These are phyloP conservation scores for Lagocephalus sceleratus DNA, from an alignment of 2,797 vertebrate genomes.

Conservation along the genomic window DNA sequence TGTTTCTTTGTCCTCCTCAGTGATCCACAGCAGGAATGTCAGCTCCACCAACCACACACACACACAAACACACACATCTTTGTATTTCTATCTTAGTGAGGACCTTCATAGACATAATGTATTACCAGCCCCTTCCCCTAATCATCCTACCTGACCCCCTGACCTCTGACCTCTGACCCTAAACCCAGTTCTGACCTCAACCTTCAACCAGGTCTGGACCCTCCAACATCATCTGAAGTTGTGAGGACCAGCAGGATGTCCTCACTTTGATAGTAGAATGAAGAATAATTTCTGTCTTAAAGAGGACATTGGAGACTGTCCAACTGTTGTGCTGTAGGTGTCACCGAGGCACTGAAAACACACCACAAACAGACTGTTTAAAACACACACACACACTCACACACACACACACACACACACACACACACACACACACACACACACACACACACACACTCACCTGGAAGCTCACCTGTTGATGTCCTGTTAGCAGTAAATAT, in stretches of 20 bases:
- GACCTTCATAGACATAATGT: no score
- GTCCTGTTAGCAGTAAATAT: constrained; percentile 49
- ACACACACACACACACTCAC: constrained; percentile 47
- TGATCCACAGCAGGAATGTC: constrained; percentile 60
- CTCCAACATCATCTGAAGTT: no score
- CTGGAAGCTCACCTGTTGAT: constrained; percentile 42
- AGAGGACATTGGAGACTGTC: background rate
- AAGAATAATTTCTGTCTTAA: no score
- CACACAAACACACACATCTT: background rate
- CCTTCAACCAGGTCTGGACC: no score
- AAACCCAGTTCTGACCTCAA: no score
- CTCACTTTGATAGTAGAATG: no score
- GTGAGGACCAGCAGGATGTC: background rate
- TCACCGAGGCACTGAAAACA: constrained; percentile 44
- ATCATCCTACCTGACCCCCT: no score
- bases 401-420: constrained; percentile 4
- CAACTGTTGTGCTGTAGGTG: constrained; percentile 18
- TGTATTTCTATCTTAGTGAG: no score
- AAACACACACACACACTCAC: constrained; percentile 41
- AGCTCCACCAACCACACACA: constrained; percentile 26
- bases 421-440: constrained; percentile 14
- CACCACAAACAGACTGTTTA: constrained; percentile 50
- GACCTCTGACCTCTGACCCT: no score
- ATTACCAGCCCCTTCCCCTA: no score
- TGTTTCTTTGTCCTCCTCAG: constrained; percentile 49